Evolutionary conservation across 2,113 vertebrate species (phyloP).

Genomic region (Azemiops feae): DNA sequence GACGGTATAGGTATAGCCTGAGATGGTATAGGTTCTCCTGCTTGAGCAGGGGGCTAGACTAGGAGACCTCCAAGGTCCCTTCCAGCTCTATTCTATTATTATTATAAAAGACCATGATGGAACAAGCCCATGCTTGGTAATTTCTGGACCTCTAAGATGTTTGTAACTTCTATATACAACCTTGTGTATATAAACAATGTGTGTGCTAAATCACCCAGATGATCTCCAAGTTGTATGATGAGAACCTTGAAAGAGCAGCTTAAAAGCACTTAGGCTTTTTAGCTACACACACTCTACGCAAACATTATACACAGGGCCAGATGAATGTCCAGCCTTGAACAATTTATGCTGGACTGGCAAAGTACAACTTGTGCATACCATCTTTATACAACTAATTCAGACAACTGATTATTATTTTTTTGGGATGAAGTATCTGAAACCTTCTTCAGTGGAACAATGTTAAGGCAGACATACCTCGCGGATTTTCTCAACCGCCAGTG

Average conservation of each 20-base stretch:
- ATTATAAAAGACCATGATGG: neutral
- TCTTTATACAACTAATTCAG: neutral
- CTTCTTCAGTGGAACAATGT: neutral
- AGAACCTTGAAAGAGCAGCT: neutral
- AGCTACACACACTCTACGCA: neutral
- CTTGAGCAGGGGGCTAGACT: no score
- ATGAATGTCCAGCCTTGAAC: neutral
- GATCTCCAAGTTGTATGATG: neutral
- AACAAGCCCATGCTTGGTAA: neutral
- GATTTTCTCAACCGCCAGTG: constrained; percentile 93
- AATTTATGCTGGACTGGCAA: neutral
- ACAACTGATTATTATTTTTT: neutral
- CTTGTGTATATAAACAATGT: neutral
- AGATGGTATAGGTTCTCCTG: no score
- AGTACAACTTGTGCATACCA: neutral
- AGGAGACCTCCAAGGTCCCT: no score
- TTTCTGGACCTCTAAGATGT: neutral
- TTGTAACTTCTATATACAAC: neutral
- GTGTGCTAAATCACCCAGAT: neutral
- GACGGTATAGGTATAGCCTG: no score
- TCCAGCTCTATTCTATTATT: no score
- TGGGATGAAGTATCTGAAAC: neutral
- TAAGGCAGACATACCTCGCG: constrained; percentile 81
- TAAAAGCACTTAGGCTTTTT: neutral
- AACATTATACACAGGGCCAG: neutral